Base-by-base conservation (phyloP, 2,797 vertebrate species). In the Chromobotia macracanthus region DNA sequence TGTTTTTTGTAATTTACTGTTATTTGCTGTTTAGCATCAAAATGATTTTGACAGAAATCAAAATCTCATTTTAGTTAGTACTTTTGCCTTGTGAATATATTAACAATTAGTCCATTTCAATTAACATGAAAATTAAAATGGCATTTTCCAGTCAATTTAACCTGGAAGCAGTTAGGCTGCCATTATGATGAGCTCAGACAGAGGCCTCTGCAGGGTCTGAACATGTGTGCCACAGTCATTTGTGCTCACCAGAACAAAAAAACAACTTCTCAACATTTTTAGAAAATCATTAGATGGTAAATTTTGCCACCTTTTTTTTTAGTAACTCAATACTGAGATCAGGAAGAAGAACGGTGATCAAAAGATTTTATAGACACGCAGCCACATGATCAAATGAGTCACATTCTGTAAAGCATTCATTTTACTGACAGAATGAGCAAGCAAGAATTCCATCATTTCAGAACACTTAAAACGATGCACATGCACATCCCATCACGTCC, bases 61-160 rank as follows among this genome's bases (percentile, higher is more conserved):
- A 88, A 92, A 91, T 84, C 83, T 86, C 88, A 90, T 76, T 92
- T 90, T 64, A 72, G 72, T 75, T 82, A 86, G 83, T 90, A 82
- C 88, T 91, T 91, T 83, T 50, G 89, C 90, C 89, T 92, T 92
- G 88, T 73, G 87, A 92, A 95, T 95, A 95, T 96, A 94, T 96
- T 94, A 97, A 96, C 95, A 97, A 96, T 97, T 97, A 95, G 94
- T 94, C 93, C 95, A 94, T 95, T 96, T 96, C 94, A 94, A 96
- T 95, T 97, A 95, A 96, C 96, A 97, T 96, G 94, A 96, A 94
- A 95, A 96, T 96, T 95, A 97, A 96, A 96, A 96, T 93, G 93
- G 91, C 94, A 96, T 97, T 97, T 98, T 98, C 95, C 96, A 95
- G 94, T 94, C 96, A 97, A 98, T 97, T 98, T 96, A 96, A 96